Base-by-base conservation (phyloP, 2,888 invertebrate species). In the Caenorhabditis uteleia region DNA sequence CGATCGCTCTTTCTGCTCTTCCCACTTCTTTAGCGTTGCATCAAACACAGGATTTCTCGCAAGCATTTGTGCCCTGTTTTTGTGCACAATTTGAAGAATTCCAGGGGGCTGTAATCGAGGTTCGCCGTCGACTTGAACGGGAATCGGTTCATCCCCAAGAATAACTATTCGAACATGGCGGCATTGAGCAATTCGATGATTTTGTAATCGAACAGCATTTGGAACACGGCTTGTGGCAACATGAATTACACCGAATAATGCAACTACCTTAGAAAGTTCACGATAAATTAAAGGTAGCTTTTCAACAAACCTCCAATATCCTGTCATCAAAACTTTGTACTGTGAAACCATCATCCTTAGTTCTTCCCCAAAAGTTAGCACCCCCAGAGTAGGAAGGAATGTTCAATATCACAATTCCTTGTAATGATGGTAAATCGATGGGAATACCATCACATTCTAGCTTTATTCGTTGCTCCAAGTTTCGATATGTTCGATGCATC, bases 351-450 rank as follows among this genome's bases (percentile, higher is more conserved):
- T 69, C 70, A 36, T 64, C 68, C 55, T 66, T 69, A 39, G 56
- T 69, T 2, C 69, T 48, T 34, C 95, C 95, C 97, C 97, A 97
- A 85, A 97, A 97, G 85, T 95, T 95, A 27, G 94, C 93, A 42
- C 97, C 97, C 5, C 95, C 95, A 91, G 95, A 94, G 85, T 95
- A 95, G 79, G 94, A 94, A 66, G 91, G 91, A 84, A 97, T 97
- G 86, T 97, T 97, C 21, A 97, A 87, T 31, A 97, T 91, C 23
- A 95, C 95, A 80, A 95, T 95, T 36, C 79, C 95, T 85, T 95
- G 95, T 26, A 97, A 86, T 67, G 93, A 93, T 0, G 95, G 95
- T 36, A 97, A 86, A 0, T 95, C 95, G 76, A 97, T 95, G 70
- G 93, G 88, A 83, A 93, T 92, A 0, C 95, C 95, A 84, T 97